Conservation (phyloP, 2,888 invertebrate genomes). For the Cheilosia soror region DNA sequence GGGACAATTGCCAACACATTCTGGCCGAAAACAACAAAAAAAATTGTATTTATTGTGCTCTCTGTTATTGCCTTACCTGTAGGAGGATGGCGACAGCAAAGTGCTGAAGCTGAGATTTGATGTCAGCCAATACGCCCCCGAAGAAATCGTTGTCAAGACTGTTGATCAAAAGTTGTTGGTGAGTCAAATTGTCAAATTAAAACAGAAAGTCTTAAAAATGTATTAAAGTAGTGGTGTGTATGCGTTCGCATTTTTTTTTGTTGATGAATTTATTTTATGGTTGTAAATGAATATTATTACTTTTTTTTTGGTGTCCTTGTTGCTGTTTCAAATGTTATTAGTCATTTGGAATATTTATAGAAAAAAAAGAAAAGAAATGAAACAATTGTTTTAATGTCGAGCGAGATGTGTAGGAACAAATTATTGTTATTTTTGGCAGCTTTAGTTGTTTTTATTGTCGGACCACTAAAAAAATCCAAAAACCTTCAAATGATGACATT, state of each 20-base stretch:
- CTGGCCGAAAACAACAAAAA: slow-evolving; percentile 5
- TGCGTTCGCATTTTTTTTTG: not conserved
- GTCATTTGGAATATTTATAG: not conserved
- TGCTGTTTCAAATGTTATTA: not conserved
- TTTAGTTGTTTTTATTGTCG: no score
- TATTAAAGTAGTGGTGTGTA: no score
- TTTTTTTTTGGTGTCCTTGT: not conserved
- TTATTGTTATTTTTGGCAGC: no score
- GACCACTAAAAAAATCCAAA: no score
- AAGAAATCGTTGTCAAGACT: slow-evolving; percentile 99
- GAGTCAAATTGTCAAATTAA: slow-evolving; percentile 81
- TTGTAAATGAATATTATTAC: no score
- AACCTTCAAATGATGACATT: no score
- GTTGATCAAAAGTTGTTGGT: slow-evolving; percentile 98
- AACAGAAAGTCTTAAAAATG: slow-evolving; percentile 5
- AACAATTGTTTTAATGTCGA: no score
- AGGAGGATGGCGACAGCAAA: slow-evolving; percentile 97
- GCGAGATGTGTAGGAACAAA: no score
- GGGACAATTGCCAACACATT: slow-evolving; percentile 50
- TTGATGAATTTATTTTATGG: slow-evolving; percentile 30
- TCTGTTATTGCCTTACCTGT: slow-evolving; percentile 83
- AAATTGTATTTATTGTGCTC: not conserved
- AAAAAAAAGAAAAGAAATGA: no score
- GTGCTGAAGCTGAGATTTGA: slow-evolving; percentile 97
- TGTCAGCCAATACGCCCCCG: slow-evolving; percentile 97